phyloP scores from a whole-genome alignment of 2,113 vertebrate genomes.

The Eleginops maclovinus region DNA sequence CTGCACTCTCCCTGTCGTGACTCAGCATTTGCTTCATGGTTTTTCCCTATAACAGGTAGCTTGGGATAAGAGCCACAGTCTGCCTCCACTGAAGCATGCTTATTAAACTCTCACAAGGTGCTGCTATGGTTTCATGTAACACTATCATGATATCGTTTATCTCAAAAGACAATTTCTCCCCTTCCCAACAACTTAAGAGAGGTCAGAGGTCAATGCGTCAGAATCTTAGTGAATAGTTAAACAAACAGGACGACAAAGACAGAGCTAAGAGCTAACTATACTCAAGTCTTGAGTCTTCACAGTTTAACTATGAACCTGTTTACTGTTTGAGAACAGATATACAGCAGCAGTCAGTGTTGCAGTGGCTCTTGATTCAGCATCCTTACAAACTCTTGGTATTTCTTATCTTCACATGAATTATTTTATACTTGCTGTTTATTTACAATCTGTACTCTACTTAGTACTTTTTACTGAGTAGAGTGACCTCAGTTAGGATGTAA shows the following conservation, averaged over 20 bases:
- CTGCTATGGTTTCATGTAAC: slow-evolving; percentile 10
- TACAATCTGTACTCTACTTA: not conserved
- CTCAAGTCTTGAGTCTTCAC: not conserved
- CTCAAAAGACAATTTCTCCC: not conserved
- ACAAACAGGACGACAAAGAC: not conserved
- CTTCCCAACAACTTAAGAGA: not conserved
- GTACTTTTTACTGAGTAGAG: not conserved
- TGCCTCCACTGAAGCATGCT: slow-evolving; percentile 44
- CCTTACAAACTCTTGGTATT: not conserved
- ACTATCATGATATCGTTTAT: slow-evolving; percentile 22
- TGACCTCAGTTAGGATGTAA: too few species aligned
- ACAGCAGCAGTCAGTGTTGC: not conserved
- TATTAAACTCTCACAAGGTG: slow-evolving; percentile 37
- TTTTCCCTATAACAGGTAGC: slow-evolving; percentile 29
- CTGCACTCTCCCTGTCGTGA: slow-evolving; percentile 54
- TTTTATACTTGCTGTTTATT: not conserved
- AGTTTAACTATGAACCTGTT: not conserved
- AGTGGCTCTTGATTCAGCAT: not conserved
- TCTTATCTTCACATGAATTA: not conserved
- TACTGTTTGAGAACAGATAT: not conserved
- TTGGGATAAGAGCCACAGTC: slow-evolving; percentile 40
- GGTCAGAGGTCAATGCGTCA: not conserved
- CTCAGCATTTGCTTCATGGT: slow-evolving; percentile 60
- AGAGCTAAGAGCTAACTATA: not conserved
- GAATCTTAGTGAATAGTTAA: slow-evolving; percentile 8